A percentile compares a stretch with the other conserved stretches of the same genome.
Conservation (phyloP, 2,113 vertebrate species). For the Gopherus evgoodei region DNA sequence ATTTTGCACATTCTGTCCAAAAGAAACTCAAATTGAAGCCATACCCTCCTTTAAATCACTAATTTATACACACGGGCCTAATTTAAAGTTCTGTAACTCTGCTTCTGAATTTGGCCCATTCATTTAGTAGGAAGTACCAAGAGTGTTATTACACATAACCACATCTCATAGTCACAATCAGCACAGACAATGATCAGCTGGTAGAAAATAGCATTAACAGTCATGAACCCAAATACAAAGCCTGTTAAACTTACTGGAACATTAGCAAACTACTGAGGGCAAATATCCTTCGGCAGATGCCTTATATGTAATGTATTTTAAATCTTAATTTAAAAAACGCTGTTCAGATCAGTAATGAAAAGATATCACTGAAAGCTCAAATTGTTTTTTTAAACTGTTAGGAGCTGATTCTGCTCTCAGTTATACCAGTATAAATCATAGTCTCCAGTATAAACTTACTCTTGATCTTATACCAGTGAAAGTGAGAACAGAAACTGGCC, state of each 20-base stretch:
- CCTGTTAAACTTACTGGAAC: conserved; percentile 25
- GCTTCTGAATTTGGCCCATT: conserved; percentile 51
- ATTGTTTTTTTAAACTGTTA: conserved; percentile 14
- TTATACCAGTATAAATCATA: neutral
- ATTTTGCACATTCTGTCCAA: neutral
- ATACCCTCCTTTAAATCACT: conserved; percentile 29
- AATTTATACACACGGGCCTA: conserved; percentile 40
- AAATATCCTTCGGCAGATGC: conserved; percentile 64
- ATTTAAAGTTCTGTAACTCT: conserved; percentile 54
- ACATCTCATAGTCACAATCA: conserved; percentile 51
- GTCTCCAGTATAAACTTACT: conserved; percentile 24
- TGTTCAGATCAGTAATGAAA: conserved; percentile 46
- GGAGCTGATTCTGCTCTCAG: conserved; percentile 31
- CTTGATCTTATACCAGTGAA: conserved; percentile 48
- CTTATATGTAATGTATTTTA: conserved; percentile 38
- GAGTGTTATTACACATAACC: conserved; percentile 63
- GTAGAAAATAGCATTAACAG: conserved; percentile 10
- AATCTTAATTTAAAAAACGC: conserved; percentile 55
- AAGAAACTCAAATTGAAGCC: neutral
- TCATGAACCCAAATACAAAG: conserved; percentile 23
- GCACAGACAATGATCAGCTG: conserved; percentile 14
- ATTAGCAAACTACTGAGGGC: conserved; percentile 28
- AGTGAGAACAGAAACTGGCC: conserved; percentile 8
- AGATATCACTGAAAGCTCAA: conserved; percentile 33
- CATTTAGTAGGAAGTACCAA: conserved; percentile 28